phyloP scores from a whole-genome alignment of 2,113 vertebrate species.

The Macrotis lagotis region DNA sequence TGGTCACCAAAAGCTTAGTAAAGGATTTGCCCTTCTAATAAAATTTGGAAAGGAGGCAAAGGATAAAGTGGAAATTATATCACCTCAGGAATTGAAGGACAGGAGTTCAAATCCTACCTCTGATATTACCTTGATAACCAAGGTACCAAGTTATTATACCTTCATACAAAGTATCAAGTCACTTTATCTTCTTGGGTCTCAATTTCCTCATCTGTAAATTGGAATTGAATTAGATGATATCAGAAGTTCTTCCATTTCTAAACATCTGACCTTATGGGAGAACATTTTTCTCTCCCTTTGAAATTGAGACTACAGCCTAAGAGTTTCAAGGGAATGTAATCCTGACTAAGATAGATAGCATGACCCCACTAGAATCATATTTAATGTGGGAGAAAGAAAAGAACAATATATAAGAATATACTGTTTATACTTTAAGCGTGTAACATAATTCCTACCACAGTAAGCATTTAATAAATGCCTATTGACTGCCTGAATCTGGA shows the following conservation, averaged over 20 bases:
- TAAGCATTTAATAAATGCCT: neutral
- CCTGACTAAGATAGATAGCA: conserved; percentile 9
- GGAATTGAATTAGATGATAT: neutral
- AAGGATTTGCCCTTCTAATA: neutral
- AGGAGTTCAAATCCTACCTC: neutral
- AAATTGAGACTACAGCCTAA: neutral
- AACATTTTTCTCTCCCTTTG: neutral
- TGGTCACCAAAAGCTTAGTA: neutral
- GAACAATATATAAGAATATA: neutral
- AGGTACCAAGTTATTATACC: neutral
- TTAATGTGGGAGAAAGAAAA: neutral
- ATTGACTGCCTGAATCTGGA: neutral
- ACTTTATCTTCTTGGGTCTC: neutral
- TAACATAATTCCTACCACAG: neutral
- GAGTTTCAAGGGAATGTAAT: conserved; percentile 6
- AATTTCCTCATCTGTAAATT: neutral
- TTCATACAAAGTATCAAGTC: neutral
- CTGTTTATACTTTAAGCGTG: neutral
- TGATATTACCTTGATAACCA: neutral
- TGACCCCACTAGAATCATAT: neutral
- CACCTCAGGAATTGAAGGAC: neutral
- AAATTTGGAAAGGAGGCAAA: neutral
- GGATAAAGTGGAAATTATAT: neutral
- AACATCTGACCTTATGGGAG: neutral
- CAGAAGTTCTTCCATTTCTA: neutral